Evolutionary conservation across 1,140 invertebrate genomes (phyloP).

Genomic region (Hypsibius dujardini): DNA sequence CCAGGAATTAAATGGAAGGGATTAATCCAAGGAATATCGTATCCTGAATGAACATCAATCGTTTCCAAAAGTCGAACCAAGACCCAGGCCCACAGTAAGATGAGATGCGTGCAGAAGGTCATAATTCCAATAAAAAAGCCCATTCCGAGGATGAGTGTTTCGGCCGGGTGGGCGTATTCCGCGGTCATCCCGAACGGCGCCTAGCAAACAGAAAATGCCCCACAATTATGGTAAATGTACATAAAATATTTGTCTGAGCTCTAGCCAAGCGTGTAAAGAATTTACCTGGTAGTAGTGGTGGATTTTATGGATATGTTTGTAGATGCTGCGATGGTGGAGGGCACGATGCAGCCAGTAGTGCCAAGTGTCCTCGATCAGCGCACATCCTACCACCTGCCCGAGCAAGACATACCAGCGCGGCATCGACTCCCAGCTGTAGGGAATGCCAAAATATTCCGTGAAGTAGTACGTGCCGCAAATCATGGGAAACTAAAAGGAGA

Average conservation of each 20-base stretch:
- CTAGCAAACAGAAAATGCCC: slow-evolving; percentile 15
- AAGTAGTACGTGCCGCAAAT: slow-evolving; percentile 28
- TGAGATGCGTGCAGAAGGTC: slow-evolving; percentile 28
- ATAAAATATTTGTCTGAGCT: too few relatives aligned
- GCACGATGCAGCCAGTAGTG: slow-evolving; percentile 29
- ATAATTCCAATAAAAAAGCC: slow-evolving; percentile 30
- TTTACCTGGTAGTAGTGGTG: slow-evolving; percentile 27
- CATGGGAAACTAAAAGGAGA: slow-evolving; percentile 27
- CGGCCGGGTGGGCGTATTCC: slow-evolving; percentile 31
- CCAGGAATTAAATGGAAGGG: slow-evolving; percentile 28
- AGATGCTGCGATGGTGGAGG: slow-evolving; percentile 28
- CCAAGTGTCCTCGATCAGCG: slow-evolving; percentile 29
- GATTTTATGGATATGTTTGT: slow-evolving; percentile 31
- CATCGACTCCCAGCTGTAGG: slow-evolving; percentile 29
- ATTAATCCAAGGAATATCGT: slow-evolving; percentile 29
- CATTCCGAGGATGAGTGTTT: slow-evolving; percentile 30
- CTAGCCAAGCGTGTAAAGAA: too few relatives aligned
- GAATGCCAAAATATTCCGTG: slow-evolving; percentile 28
- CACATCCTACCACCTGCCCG: slow-evolving; percentile 19
- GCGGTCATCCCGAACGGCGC: slow-evolving; percentile 30
- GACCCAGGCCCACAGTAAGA: slow-evolving; percentile 30
- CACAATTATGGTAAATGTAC: too few relatives aligned
- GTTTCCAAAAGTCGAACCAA: slow-evolving; percentile 28
- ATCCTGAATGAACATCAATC: slow-evolving; percentile 31
- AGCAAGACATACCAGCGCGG: slow-evolving; percentile 27